Evolutionary conservation across 2,797 vertebrate species (phyloP), one percentile per base, ranked within the genome.

Genomic region (Sebastes cheni): DNA sequence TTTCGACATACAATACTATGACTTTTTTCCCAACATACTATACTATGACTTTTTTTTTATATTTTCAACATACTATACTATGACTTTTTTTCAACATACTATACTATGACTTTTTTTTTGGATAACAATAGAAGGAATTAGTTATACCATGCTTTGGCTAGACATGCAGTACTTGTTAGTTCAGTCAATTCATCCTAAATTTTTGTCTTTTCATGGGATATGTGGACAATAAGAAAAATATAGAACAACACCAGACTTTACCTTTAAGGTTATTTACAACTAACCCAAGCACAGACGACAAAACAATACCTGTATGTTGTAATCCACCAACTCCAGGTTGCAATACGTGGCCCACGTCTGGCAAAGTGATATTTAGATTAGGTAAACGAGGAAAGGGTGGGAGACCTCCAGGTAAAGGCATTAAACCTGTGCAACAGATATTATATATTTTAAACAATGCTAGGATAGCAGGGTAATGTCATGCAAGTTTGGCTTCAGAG

Each of bases 401-500:
- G 79, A 97, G 95, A 76, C 95, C 96, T 87, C 93, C 89, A 75
- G 96, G 93, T 92, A 97, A 94, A 32, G 95, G 93, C 93, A 97
- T 95, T 70, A 97, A 84, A 82, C 97, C 98, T 99, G 89, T 64
- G 20, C 5, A 65, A 82, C 6, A 70, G 58, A 84, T 59, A 55
- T 2, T 10, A 42, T 20, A 29, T 4, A 42, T 20, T 29, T 77
- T 52, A 77, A 23, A 52, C 34, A 22, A 8, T 20, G 23, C 12
- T n/a, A 23, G 4, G 22, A 69, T 14, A 42, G 18, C 12, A 54
- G 25, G 27, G 8, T 34, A n/a, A 42, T 18, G 2, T 42, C 0
- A 16, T 20, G 4, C 4, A 27, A 25, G 18, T 34, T 59, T 36
- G 55, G 12, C 4, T 13, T 67, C 14, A 62, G 55, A 67, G 56